A percentile compares a stretch with the other conserved stretches of the same genome.
Conservation (phyloP, 2,888 invertebrate species). For the Neoaliturus tenellus region DNA sequence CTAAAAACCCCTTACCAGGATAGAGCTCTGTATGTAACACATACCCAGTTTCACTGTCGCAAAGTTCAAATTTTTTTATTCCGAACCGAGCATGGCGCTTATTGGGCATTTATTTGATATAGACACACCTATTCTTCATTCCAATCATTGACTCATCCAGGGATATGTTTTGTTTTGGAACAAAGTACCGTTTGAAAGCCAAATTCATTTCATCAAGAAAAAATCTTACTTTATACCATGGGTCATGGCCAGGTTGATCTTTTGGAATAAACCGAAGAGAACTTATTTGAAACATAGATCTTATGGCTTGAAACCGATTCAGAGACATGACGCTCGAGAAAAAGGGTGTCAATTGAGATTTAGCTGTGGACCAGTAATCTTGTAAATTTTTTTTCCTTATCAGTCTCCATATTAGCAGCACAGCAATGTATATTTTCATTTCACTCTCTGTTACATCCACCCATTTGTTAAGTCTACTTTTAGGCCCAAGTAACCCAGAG, state of each 20-base stretch:
- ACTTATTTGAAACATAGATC: slow-evolving; percentile 36
- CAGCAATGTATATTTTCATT: slow-evolving; percentile 28
- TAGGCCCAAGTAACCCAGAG: neutral
- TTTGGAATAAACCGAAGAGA: slow-evolving; percentile 26
- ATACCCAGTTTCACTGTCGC: slow-evolving; percentile 43
- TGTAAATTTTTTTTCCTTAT: slow-evolving; percentile 36
- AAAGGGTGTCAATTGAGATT: slow-evolving; percentile 8
- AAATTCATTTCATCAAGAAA: slow-evolving; percentile 44
- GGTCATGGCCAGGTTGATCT: slow-evolving; percentile 46
- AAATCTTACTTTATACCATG: slow-evolving; percentile 48
- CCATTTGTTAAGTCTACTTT: slow-evolving; percentile 4
- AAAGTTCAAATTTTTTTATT: slow-evolving; percentile 54
- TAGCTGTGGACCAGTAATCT: slow-evolving; percentile 27
- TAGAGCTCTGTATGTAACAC: slow-evolving; percentile 49
- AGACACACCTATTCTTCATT: slow-evolving; percentile 41
- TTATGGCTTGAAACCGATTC: slow-evolving; percentile 40
- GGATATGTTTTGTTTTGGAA: slow-evolving; percentile 46
- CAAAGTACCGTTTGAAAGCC: slow-evolving; percentile 45
- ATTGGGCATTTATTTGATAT: slow-evolving; percentile 33
- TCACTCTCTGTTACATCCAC: slow-evolving; percentile 7
- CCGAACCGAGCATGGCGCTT: slow-evolving; percentile 43
- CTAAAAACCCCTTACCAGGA: slow-evolving; percentile 39
- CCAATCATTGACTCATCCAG: slow-evolving; percentile 55
- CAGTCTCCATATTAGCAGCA: slow-evolving; percentile 38
- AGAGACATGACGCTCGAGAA: slow-evolving; percentile 39